Evolutionary conservation across 2,888 invertebrate genomes (phyloP).

Genomic region (Xestia rhomboidea): DNA sequence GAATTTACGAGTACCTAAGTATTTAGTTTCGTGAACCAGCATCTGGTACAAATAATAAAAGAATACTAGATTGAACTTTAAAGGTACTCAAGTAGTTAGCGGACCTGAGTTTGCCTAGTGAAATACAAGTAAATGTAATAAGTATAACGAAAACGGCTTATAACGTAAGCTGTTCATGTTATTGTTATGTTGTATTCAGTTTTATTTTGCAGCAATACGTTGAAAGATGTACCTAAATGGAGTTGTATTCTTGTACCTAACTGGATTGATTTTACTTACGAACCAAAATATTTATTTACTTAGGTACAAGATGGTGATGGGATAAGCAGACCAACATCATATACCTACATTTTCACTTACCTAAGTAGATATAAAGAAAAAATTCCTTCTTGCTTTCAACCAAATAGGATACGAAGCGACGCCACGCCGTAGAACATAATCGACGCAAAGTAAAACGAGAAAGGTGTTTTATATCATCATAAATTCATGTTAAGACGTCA

Average conservation of each 20-base stretch:
- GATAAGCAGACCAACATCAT: not conserved
- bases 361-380: not conserved
- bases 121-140: not conserved
- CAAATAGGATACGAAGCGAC: constrained; percentile 10
- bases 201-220: not conserved
- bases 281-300: not conserved
- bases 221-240: not conserved
- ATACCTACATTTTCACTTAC: not conserved
- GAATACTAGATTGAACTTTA: not conserved
- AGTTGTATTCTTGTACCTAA: not conserved
- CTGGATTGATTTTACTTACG: not conserved
- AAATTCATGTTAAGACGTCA: constrained; percentile 53
- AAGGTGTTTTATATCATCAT: constrained; percentile 62
- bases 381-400: constrained; percentile 15
- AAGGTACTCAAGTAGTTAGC: not conserved
- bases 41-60: not conserved
- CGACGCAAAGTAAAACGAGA: constrained; percentile 48
- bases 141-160: not conserved
- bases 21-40: not conserved
- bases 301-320: not conserved
- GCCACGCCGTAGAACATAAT: constrained; percentile 26
- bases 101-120: not conserved
- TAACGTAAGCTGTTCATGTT: not conserved
- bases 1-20: not conserved
- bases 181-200: not conserved